phyloP scores from a whole-genome alignment of 2,888 invertebrate species.

The Euproctis similis region DNA sequence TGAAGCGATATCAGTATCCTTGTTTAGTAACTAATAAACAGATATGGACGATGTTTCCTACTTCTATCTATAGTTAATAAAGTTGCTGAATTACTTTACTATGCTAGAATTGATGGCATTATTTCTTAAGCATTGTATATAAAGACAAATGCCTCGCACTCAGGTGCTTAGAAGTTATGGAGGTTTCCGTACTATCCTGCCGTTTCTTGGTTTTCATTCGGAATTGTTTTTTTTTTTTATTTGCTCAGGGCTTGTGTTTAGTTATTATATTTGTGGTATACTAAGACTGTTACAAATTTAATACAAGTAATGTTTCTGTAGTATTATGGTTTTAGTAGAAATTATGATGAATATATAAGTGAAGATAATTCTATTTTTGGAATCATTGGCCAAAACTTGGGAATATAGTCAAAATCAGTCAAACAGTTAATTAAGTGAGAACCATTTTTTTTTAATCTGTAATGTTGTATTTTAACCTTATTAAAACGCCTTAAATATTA shows the following conservation, averaged over 20 bases:
- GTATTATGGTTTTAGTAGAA: slow-evolving; percentile 40
- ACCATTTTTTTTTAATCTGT: slow-evolving; percentile 23
- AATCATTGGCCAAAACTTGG: slow-evolving; percentile 69
- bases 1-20: slow-evolving; percentile 8
- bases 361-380: slow-evolving; percentile 38
- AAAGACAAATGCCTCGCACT: slow-evolving; percentile 14
- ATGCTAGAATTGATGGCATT: slow-evolving; percentile 10
- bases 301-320: slow-evolving; percentile 38
- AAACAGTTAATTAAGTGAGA: slow-evolving; percentile 33
- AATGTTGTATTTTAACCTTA: too few relatives aligned
- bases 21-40: slow-evolving; percentile 13
- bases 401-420: slow-evolving; percentile 66
- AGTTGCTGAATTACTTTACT: slow-evolving; percentile 11
- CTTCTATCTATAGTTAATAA: slow-evolving; percentile 4
- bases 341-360: slow-evolving; percentile 30
- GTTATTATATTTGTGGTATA: slow-evolving; percentile 51
- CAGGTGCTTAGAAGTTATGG: slow-evolving; percentile 19
- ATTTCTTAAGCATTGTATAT: slow-evolving; percentile 20
- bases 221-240: slow-evolving; percentile 32
- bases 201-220: slow-evolving; percentile 30
- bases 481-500: too few relatives aligned
- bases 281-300: slow-evolving; percentile 38
- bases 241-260: slow-evolving; percentile 59
- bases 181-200: slow-evolving; percentile 32
- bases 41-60: slow-evolving; percentile 18